phyloP scores from a whole-genome alignment of 2,113 vertebrate species.

The Ptilonorhynchus violaceus region DNA sequence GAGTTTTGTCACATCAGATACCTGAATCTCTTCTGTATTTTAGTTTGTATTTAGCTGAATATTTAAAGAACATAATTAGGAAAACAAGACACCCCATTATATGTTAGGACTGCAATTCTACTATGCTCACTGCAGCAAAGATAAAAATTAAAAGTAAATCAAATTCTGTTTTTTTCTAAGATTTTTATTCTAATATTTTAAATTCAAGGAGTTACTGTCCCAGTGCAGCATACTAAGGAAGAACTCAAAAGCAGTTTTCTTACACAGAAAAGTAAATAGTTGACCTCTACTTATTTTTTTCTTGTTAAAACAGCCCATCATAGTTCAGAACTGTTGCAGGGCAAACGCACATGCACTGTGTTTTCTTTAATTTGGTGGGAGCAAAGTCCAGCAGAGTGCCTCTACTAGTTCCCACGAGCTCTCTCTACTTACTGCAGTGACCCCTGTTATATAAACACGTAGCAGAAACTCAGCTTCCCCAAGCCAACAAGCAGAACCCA shows the following conservation, averaged over 20 bases:
- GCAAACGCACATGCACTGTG: constrained; percentile 50
- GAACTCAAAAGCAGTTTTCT: not conserved
- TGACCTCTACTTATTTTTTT: constrained; percentile 33
- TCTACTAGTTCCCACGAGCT: constrained; percentile 72
- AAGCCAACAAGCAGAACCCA: not conserved
- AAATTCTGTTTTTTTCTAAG: not conserved
- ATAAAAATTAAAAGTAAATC: not conserved
- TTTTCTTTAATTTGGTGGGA: constrained; percentile 70
- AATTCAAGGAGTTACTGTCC: not conserved
- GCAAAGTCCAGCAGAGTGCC: constrained; percentile 51
- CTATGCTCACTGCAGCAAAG: not conserved
- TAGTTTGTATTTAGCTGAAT: not conserved
- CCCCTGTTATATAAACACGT: constrained; percentile 65
- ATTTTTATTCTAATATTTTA: not conserved
- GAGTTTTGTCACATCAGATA: not conserved
- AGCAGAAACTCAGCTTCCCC: constrained; percentile 37
- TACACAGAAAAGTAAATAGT: constrained; percentile 9
- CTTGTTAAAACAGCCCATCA: constrained; percentile 41
- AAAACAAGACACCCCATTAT: not conserved
- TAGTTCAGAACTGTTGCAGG: constrained; percentile 56
- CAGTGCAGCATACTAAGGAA: not conserved
- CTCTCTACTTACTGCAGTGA: constrained; percentile 57
- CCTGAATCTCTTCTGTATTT: not conserved
- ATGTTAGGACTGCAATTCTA: not conserved
- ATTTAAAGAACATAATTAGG: not conserved